These are phyloP conservation scores for Petrocephalus sullivani DNA, from an alignment of 2,797 vertebrate species.

Conservation along the genomic window DNA sequence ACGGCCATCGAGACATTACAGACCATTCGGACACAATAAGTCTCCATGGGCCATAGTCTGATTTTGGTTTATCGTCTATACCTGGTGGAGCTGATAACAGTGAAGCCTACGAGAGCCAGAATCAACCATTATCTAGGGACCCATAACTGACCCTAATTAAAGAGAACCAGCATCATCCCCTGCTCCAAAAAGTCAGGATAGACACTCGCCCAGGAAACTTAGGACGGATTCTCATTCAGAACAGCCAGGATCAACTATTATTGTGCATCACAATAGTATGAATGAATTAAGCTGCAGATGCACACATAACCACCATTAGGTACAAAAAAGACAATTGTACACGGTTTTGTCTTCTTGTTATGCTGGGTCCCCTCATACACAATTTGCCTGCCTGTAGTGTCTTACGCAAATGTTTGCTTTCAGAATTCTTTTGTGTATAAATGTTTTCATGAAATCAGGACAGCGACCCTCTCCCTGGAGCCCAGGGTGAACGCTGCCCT, in stretches of 20 bases:
- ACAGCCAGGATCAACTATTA: not conserved
- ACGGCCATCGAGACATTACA: not conserved
- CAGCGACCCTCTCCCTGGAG: not conserved
- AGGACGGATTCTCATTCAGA: too few relatives aligned
- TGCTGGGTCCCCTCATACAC: not conserved
- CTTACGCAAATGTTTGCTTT: not conserved
- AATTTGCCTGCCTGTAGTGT: not conserved
- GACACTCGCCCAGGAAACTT: too few relatives aligned
- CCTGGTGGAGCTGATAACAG: not conserved
- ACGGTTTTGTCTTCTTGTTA: not conserved
- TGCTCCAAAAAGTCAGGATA: too few relatives aligned
- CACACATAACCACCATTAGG: not conserved
- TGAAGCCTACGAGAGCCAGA: not conserved
- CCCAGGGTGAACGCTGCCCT: not conserved
- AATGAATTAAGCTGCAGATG: not conserved
- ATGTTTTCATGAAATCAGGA: not conserved
- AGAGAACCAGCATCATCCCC: not conserved
- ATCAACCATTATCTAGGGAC: not conserved
- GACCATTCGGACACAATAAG: not conserved
- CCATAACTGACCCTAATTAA: not conserved
- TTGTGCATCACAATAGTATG: not conserved
- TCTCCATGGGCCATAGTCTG: not conserved
- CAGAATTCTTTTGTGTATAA: not conserved
- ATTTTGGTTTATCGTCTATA: not conserved
- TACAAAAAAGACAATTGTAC: not conserved